These are phyloP conservation scores for Phylloscopus trochilus DNA, from an alignment of 2,113 vertebrate genomes.

Conservation along the genomic window DNA sequence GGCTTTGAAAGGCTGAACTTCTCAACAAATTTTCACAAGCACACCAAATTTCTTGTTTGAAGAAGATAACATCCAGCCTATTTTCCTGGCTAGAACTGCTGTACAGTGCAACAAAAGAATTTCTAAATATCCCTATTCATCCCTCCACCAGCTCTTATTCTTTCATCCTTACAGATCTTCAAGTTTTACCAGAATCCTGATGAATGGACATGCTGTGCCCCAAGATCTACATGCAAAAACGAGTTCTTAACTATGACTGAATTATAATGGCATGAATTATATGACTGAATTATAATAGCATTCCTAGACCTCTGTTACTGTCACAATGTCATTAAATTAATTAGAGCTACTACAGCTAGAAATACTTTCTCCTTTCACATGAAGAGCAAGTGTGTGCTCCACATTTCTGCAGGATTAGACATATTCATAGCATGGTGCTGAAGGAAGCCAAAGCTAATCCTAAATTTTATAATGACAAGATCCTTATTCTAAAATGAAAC, in stretches of 20 bases:
- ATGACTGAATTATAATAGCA: not conserved
- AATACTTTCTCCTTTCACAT: not conserved
- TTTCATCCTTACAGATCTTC: not conserved
- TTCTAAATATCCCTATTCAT: not conserved
- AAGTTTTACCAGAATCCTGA: not conserved
- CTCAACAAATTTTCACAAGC: not conserved
- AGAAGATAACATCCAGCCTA: not conserved
- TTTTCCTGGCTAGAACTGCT: not conserved
- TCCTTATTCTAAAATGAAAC: not conserved
- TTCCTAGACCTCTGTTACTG: not conserved
- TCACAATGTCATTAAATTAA: not conserved
- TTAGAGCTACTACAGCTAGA: not conserved
- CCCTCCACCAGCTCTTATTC: not conserved
- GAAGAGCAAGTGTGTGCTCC: not conserved
- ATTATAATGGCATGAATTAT: not conserved
- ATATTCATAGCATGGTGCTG: not conserved
- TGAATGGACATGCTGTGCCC: not conserved
- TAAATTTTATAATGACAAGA: not conserved
- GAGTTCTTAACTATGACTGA: not conserved
- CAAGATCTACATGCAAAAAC: not conserved
- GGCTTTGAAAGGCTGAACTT: not conserved
- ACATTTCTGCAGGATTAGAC: not conserved
- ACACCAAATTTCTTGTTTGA: not conserved
- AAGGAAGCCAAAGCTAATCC: not conserved
- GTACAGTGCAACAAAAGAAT: not conserved